Percentiles rank a stretch among this genome's conserved stretches.
phyloP scores from a whole-genome alignment of 1,140 invertebrate species.

The Drosophila miranda region DNA sequence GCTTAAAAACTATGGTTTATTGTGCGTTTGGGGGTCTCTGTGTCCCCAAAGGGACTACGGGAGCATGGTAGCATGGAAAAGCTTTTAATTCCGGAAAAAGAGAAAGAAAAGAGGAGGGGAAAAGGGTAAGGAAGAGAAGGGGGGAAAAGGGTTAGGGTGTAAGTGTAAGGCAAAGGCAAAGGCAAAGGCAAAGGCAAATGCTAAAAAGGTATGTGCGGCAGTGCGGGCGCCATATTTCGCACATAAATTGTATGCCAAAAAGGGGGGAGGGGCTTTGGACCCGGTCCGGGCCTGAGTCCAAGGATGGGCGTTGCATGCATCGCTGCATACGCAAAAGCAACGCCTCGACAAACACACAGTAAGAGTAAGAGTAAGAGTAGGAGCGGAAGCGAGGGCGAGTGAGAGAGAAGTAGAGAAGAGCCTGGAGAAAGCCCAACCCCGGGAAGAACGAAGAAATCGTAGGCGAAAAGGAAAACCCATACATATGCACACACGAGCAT shows the following conservation, averaged over 20 bases:
- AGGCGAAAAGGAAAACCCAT: constrained; percentile 18
- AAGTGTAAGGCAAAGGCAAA: constrained; percentile 1
- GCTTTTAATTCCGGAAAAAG: constrained; percentile 44
- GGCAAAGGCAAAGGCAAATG: constrained; percentile 41
- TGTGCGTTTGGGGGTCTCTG: background rate
- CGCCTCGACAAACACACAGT: constrained; percentile 41
- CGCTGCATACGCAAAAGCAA: constrained; percentile 74
- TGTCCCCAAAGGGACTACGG: background rate
- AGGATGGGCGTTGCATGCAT: constrained; percentile 61
- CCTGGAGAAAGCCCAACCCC: too few relatives aligned
- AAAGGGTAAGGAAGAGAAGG: constrained; percentile 3
- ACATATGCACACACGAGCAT: constrained; percentile 5
- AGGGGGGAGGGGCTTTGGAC: constrained; percentile 21
- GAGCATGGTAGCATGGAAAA: constrained; percentile 38
- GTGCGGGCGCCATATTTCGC: constrained; percentile 70
- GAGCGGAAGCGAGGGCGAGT: background rate
- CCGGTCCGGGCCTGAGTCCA: constrained; percentile 12
- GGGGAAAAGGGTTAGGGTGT: constrained; percentile 17
- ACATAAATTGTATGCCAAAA: constrained; percentile 72
- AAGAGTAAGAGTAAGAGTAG: constrained; percentile 4
- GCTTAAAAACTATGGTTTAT: constrained; percentile 8
- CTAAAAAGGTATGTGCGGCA: constrained; percentile 49
- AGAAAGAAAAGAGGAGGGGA: constrained; percentile 15
- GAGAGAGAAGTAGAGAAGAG: too few relatives aligned
- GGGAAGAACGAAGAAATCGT: too few relatives aligned